Base-by-base conservation (phyloP, 2,113 vertebrate genomes). In the Ceuthmochares aereus region DNA sequence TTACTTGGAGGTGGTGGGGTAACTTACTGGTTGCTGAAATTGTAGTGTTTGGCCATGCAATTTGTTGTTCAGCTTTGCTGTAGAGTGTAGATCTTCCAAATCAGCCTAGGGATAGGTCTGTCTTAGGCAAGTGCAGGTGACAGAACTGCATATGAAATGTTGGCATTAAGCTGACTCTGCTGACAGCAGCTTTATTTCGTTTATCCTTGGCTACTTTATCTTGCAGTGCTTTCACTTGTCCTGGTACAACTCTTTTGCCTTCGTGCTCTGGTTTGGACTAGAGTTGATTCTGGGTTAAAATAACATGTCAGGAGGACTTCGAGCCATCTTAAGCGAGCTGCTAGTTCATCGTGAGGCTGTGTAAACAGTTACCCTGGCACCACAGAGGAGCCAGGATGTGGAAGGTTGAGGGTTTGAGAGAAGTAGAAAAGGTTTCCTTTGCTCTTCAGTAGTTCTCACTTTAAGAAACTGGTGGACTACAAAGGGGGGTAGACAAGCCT, bases 341-440 rank as follows among this genome's bases (percentile, higher is more conserved):
- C 64, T 89, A 27, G 89, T 37, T 92, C 60, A 88, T 93, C 29
- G 29, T 59, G 80, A 64, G 59, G 42, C 90, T 96, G 87, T 85
- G 94, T 95, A 93, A 95, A 93, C 80, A 90, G 94, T 87, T 95
- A 74, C 86, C 47, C 23, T 78, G 91, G 86, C 86, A 92, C 86
- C 7, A 1, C 60, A 78, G 73, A 84, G 86, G 60, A 86, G 52
- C 59, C n/a, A 34, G 79, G 80, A 36, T 81, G 80, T 75, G 64
- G 10, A 80, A 79, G 51, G 63, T 88, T 59, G 51, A 73, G 79
- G 68, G 37, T 58, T 3, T 72, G 67, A 25, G 86, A 84, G 69
- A 34, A 60, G 40, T 5, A 30, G 27, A 30, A 54, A 9, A 81
- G 73, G 21, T 76, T 94, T 81, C n/a, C 18, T 77, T 47, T 92